These are phyloP conservation scores for Dromococcyx pavoninus DNA, from an alignment of 2,797 vertebrate genomes.

Conservation along the genomic window DNA sequence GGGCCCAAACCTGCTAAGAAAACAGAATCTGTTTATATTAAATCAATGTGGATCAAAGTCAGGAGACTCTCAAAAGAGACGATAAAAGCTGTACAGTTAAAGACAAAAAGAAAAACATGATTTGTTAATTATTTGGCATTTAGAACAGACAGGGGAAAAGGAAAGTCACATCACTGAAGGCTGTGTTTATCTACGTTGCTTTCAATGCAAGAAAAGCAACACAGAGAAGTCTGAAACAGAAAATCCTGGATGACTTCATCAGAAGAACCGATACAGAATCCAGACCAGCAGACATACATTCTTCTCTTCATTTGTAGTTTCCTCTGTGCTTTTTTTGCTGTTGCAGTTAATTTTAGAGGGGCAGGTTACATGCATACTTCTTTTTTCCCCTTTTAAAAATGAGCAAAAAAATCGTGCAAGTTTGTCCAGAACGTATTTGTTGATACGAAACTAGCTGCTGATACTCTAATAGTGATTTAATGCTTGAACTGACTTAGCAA, in stretches of 20 bases:
- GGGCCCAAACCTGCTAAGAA: background rate
- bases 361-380: background rate
- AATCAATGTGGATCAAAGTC: background rate
- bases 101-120: background rate
- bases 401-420: background rate
- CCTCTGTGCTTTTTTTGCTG: background rate
- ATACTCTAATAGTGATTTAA: background rate
- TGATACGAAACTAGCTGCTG: background rate
- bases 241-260: background rate
- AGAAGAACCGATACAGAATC: background rate
- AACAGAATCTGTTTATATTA: background rate
- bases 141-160: background rate
- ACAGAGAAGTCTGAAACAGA: background rate
- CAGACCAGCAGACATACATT: background rate
- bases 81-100: background rate
- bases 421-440: background rate
- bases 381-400: background rate
- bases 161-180: background rate
- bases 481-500: background rate
- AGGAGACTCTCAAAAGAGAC: background rate
- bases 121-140: background rate
- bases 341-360: background rate
- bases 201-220: background rate
- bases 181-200: background rate
- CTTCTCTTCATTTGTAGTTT: background rate